phyloP scores from a whole-genome alignment of 2,113 vertebrate species.

The Odontophorus gujanensis region DNA sequence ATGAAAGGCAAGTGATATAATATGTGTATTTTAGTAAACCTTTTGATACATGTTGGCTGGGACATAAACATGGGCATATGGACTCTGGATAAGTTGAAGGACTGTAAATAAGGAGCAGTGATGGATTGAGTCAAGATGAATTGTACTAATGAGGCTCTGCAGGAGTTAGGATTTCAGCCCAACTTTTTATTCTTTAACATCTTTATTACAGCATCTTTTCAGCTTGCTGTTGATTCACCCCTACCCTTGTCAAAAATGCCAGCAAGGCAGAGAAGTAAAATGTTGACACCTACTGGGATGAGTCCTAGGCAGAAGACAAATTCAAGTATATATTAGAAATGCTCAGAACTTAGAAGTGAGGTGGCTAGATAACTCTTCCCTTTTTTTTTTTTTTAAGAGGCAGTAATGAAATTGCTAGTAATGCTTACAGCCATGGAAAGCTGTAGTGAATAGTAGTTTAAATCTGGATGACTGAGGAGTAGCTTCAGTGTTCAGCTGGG shows the following conservation, averaged over 20 bases:
- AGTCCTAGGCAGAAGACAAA: not conserved
- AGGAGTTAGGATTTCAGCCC: not conserved
- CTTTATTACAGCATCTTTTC: constrained; percentile 21
- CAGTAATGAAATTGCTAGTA: not conserved
- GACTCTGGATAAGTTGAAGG: not conserved
- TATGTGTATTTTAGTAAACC: constrained; percentile 24
- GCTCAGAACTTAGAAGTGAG: not conserved
- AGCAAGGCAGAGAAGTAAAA: not conserved
- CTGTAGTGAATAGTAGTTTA: not conserved
- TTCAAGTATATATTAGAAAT: not conserved
- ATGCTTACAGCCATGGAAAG: not conserved
- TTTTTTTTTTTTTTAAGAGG: not conserved
- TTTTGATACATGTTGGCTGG: constrained; percentile 3
- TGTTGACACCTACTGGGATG: not conserved
- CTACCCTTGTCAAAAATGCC: not conserved
- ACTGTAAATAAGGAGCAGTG: constrained; percentile 27
- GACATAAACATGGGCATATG: not conserved
- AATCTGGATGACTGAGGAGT: not conserved
- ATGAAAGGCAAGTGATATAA: constrained; percentile 51
- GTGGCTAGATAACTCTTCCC: not conserved
- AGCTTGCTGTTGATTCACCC: not conserved
- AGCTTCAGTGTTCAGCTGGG: not conserved
- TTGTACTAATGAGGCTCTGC: constrained; percentile 33
- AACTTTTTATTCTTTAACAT: constrained; percentile 32
- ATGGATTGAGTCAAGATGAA: not conserved